Evolutionary conservation across 2,797 vertebrate species (phyloP), one percentile per base, ranked within the genome.

Genomic region (Sebastes hubbsi): DNA sequence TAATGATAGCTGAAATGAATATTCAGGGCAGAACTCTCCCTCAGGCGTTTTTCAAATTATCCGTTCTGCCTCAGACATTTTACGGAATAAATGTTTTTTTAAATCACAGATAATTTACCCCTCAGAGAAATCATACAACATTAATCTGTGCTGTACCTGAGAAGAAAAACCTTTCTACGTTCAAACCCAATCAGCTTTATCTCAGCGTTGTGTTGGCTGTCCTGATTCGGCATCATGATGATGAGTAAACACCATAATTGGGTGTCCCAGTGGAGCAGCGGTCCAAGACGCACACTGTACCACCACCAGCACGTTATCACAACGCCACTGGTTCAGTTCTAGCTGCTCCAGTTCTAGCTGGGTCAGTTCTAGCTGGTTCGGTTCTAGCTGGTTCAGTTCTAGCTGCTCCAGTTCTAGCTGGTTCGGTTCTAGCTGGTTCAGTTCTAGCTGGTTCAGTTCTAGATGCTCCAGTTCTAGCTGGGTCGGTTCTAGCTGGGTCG

Each of bases 91-190:
- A 62, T 25, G 18, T 29, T 73, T 34, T 11, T 29, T 27, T 32
- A 30, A 29, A 65, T 77, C 29, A n/a, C 11, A 64, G 24, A 68
- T 66, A 18, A 36, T 69, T 60, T 69, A 7, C 38, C 22, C 22
- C 52, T 27, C n/a, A 4, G 46, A 66, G 27, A 36, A 25, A 66
- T 42, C 8, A 8, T 63, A 2, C 24, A 14, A 38, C 20, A 22
- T 54, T 13, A 16, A 60, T 61, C 29, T 70, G n/a, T 8, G 24
- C 4, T 16, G 34, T 6, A 29, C 18, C 61, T 36, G 60, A 68
- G n/a, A 24, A 32, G 12, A 38, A 13, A 60, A 74, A 54, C 7
- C 27, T 12, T 36, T 55, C 55, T 3, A 46, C 11, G 10, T 42
- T 64, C 11, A 61, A 56, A 65, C 13, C 13, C 8, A 55, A 11